phyloP scores from a whole-genome alignment of 1,140 invertebrate genomes.

The Sogatella furcifera region DNA sequence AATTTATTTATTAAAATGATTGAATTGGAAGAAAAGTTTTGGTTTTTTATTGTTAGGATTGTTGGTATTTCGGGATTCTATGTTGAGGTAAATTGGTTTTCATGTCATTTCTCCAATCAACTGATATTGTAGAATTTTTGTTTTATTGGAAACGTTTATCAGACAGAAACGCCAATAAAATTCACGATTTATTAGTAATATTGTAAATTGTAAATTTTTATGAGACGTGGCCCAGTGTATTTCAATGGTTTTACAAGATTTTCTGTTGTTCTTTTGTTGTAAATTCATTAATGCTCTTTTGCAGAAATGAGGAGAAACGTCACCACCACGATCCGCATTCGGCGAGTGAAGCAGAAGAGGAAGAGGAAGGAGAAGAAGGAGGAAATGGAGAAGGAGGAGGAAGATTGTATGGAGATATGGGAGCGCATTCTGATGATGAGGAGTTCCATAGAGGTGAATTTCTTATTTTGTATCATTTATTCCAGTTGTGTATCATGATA shows the following conservation, averaged over 20 bases:
- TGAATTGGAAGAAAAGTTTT: too few species aligned
- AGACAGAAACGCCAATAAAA: too few species aligned
- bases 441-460: constrained; percentile 42
- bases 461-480: too few species aligned
- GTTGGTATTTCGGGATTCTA: too few species aligned
- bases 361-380: not conserved
- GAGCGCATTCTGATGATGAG: constrained; percentile 42
- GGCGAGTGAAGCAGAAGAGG: not conserved
- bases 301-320: not conserved
- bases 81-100: not conserved
- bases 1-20: too few species aligned
- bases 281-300: not conserved
- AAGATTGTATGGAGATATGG: constrained; percentile 36
- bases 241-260: not conserved
- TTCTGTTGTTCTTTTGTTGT: not conserved
- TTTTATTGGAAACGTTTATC: too few species aligned
- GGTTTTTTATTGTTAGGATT: too few species aligned
- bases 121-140: too few species aligned
- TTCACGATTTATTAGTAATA: not conserved
- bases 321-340: not conserved
- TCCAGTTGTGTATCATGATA: too few species aligned
- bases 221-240: not conserved
- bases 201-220: not conserved
- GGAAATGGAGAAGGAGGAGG: constrained; percentile 30
- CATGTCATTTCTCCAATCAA: too few species aligned